Percentiles rank a stretch among this genome's conserved stretches.
phyloP scores from a whole-genome alignment of 1,140 invertebrate genomes.

The Conus betulinus region DNA sequence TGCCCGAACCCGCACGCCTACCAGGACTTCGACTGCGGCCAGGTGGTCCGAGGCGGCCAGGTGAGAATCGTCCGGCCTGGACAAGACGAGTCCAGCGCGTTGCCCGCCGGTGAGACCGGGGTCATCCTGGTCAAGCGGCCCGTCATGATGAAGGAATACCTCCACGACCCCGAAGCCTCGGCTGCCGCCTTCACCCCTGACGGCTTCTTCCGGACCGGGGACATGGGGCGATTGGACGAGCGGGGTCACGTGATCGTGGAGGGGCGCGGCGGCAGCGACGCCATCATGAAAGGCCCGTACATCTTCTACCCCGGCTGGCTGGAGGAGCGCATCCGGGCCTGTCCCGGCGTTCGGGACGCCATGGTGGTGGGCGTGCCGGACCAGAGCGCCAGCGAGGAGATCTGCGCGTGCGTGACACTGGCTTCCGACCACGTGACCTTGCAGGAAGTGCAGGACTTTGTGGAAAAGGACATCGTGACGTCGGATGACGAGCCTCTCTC shows the following conservation, averaged over 20 bases:
- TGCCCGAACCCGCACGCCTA: neutral
- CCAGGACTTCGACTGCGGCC: constrained; percentile 13
- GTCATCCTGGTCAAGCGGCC: neutral
- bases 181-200: constrained; percentile 26
- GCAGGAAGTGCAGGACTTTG: neutral
- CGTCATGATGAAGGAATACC: neutral
- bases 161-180: neutral
- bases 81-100: neutral
- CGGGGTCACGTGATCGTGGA: constrained; percentile 14
- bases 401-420: constrained; percentile 14
- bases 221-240: neutral
- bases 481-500: neutral
- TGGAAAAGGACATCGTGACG: constrained; percentile 17
- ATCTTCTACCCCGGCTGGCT: constrained; percentile 25
- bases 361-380: constrained; percentile 20
- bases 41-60: neutral
- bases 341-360: constrained; percentile 23
- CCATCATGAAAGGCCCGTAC: constrained; percentile 15
- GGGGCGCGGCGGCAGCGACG: neutral
- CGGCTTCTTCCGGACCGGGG: constrained; percentile 26
- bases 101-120: neutral
- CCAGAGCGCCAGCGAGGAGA: neutral
- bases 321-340: neutral
- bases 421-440: neutral
- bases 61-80: neutral